phyloP scores from a whole-genome alignment of 2,888 invertebrate species.

The Drosophila paracracens region DNA sequence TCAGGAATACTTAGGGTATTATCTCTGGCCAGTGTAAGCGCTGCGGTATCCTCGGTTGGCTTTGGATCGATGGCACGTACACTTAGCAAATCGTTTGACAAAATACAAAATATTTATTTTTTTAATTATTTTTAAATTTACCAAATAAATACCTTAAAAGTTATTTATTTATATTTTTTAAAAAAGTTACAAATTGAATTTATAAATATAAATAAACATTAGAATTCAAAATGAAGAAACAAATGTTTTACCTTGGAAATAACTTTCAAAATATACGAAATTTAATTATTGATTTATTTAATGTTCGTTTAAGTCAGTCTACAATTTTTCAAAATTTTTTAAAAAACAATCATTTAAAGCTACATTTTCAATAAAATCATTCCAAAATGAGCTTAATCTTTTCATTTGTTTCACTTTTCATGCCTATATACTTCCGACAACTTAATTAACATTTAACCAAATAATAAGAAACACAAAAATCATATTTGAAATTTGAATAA shows the following conservation, averaged over 20 bases:
- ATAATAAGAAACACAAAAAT: background rate
- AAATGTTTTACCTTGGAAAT: background rate
- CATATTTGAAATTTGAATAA: background rate
- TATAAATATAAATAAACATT: background rate
- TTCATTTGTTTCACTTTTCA: background rate
- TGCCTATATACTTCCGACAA: no score
- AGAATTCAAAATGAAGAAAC: background rate
- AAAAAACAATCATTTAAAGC: background rate
- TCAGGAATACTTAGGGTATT: constrained; percentile 38
- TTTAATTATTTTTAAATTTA: background rate
- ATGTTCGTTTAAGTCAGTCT: background rate
- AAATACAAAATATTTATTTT: background rate
- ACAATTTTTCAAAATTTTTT: background rate
- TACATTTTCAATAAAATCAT: background rate
- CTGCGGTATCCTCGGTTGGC: background rate
- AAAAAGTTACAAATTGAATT: background rate
- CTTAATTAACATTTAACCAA: no score
- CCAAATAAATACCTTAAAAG: background rate
- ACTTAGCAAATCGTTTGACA: background rate
- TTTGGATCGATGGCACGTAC: constrained; percentile 38
- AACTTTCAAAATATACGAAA: background rate
- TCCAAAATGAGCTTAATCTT: background rate
- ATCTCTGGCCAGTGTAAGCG: constrained; percentile 44
- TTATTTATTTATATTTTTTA: background rate
- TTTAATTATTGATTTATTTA: background rate